Percentiles rank a stretch among this genome's conserved stretches.
These are phyloP conservation scores for Holothuria scabra DNA, from an alignment of 53 echinoderm and acorn worm species.

Conservation along the genomic window DNA sequence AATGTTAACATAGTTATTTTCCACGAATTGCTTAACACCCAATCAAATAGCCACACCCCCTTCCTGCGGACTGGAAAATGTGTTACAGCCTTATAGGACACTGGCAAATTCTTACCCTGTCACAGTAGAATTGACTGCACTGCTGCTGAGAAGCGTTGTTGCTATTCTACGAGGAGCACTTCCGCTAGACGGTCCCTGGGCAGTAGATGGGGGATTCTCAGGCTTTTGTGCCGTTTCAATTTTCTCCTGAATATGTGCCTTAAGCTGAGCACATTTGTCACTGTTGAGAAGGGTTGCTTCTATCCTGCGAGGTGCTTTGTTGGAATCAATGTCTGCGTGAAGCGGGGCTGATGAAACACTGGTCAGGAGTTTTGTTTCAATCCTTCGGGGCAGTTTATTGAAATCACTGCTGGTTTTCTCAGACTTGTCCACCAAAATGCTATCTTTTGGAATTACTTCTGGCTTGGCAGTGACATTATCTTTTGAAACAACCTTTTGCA, in stretches of 20 bases:
- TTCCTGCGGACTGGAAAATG: no score
- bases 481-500: neutral
- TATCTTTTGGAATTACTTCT: neutral
- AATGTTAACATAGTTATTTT: no score
- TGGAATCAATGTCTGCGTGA: neutral
- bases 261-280: neutral
- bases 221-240: neutral
- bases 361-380: neutral
- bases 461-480: neutral
- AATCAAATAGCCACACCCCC: no score
- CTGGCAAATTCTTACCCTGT: constrained; percentile 5
- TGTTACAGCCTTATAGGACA: no score
- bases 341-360: neutral
- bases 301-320: constrained; percentile 26
- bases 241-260: neutral
- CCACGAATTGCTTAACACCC: no score
- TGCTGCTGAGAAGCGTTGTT: constrained; percentile 37
- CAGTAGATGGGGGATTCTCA: neutral
- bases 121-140: constrained; percentile 31
- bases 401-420: neutral
- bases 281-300: neutral
- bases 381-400: constrained; percentile 25
- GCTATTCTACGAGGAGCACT: constrained; percentile 46
- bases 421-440: neutral
- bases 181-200: neutral